Evolutionary conservation across 2,888 invertebrate genomes (phyloP).

Genomic region (Polyommatus icarus): DNA sequence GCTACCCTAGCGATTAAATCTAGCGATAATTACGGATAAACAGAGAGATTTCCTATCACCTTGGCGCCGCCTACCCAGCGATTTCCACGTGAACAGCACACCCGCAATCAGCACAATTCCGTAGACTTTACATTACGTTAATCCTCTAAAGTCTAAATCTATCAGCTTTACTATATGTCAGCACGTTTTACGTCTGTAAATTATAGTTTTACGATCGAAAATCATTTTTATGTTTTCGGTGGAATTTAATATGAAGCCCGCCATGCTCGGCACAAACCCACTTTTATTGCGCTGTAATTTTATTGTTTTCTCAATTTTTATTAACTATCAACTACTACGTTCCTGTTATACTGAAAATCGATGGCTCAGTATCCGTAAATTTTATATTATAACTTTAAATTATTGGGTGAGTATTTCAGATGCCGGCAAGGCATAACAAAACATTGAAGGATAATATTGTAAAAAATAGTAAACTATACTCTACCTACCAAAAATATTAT

Average conservation of each 20-base stretch:
- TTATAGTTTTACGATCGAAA: slow-evolving; percentile 81
- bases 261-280: slow-evolving; percentile 76
- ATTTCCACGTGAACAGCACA: slow-evolving; percentile 37
- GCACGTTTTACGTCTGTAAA: slow-evolving; percentile 81
- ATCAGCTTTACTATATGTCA: slow-evolving; percentile 60
- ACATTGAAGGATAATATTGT: too few species aligned
- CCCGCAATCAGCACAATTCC: slow-evolving; percentile 39
- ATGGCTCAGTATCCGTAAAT: slow-evolving; percentile 13
- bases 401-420: neutral
- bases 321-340: slow-evolving; percentile 73
- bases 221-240: slow-evolving; percentile 80
- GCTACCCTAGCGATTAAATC: slow-evolving; percentile 34
- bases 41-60: slow-evolving; percentile 35
- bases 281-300: slow-evolving; percentile 80
- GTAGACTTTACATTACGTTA: slow-evolving; percentile 39
- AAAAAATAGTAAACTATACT: too few species aligned
- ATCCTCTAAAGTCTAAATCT: slow-evolving; percentile 37
- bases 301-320: slow-evolving; percentile 81
- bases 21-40: slow-evolving; percentile 38
- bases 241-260: slow-evolving; percentile 80
- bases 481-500: too few species aligned
- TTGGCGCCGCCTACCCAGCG: slow-evolving; percentile 33
- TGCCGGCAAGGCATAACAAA: too few species aligned
- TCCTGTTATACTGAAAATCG: slow-evolving; percentile 25
- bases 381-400: slow-evolving; percentile 14